Percentiles rank a stretch among this genome's conserved stretches.
Conservation (phyloP, 2,113 vertebrate genomes). For the Galbula dea region DNA sequence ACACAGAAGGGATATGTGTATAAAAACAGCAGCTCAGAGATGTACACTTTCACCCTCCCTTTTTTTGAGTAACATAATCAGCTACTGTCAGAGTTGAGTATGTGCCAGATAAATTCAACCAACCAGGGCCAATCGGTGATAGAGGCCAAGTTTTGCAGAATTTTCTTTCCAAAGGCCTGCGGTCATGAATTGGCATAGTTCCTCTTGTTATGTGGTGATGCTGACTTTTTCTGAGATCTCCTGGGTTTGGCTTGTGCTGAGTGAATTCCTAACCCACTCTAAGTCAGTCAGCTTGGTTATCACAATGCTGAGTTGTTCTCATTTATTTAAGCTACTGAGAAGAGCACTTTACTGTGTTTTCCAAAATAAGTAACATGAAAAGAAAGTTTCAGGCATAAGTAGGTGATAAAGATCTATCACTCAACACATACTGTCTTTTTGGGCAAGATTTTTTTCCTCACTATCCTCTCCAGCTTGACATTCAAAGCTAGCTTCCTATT, state of each 20-base stretch:
- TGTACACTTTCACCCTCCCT: not conserved
- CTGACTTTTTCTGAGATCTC: not conserved
- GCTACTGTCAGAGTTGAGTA: not conserved
- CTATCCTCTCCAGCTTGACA: not conserved
- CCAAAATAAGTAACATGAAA: conserved; percentile 1
- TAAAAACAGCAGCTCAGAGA: not conserved
- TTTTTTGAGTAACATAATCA: not conserved
- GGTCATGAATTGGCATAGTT: not conserved
- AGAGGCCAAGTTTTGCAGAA: not conserved
- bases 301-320: not conserved
- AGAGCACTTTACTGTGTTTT: not conserved
- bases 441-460: not conserved
- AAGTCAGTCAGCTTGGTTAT: not conserved
- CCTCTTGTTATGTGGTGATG: not conserved
- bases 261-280: not conserved
- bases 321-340: not conserved
- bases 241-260: not conserved
- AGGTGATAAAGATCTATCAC: not conserved
- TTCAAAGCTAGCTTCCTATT: not conserved
- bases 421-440: not conserved
- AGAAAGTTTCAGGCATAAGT: not conserved
- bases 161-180: not conserved
- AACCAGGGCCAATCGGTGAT: not conserved
- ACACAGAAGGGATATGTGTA: not conserved
- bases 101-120: not conserved